Conservation (phyloP, 2,888 invertebrate species). For the Agrotis segetum region DNA sequence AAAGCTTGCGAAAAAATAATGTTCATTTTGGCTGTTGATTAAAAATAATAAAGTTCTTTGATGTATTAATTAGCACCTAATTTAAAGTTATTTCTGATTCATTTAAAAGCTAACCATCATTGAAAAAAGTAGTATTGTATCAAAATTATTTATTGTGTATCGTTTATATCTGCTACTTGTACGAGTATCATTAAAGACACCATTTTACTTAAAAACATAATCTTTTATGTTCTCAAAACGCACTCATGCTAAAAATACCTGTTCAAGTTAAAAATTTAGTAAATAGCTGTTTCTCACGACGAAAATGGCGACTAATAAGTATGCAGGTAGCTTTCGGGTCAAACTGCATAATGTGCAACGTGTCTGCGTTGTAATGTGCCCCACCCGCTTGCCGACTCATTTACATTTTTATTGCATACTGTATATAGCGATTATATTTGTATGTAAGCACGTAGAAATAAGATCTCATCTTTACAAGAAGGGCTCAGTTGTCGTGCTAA, state of each 20-base stretch:
- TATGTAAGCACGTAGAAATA: background rate
- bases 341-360: conserved; percentile 66
- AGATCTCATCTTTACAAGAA: conserved; percentile 34
- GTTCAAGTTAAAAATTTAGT: conserved; percentile 4
- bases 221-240: conserved; percentile 37
- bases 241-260: conserved; percentile 31
- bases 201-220: conserved; percentile 33
- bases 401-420: conserved; percentile 78
- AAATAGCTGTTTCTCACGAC: conserved; percentile 60
- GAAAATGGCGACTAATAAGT: conserved; percentile 56
- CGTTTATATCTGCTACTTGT: background rate
- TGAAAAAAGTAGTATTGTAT: too few species aligned
- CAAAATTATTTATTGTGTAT: background rate
- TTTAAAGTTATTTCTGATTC: background rate
- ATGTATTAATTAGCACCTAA: background rate
- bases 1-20: conserved; percentile 27
- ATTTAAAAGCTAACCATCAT: background rate
- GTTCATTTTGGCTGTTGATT: conserved; percentile 35
- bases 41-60: conserved; percentile 34
- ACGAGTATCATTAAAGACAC: conserved; percentile 31
- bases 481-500: background rate
- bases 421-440: too few species aligned
- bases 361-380: conserved; percentile 64
- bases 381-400: conserved; percentile 70
- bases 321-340: conserved; percentile 62